phyloP scores from a whole-genome alignment of 2,797 vertebrate genomes.

The Myiotriccus ornatus region DNA sequence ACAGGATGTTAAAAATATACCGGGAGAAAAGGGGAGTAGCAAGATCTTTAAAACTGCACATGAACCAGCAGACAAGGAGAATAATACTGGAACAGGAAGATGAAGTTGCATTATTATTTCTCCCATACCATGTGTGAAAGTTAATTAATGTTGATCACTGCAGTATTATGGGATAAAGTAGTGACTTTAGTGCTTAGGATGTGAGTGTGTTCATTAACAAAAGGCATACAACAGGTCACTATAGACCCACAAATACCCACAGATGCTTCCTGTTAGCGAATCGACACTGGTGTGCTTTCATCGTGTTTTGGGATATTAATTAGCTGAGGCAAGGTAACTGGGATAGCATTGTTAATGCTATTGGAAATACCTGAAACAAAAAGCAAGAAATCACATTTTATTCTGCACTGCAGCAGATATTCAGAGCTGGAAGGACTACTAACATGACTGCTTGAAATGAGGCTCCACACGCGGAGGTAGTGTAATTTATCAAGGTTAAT shows the following conservation, averaged over 20 bases:
- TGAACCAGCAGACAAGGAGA: neutral
- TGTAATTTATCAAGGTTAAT: neutral
- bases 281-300: neutral
- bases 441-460: neutral
- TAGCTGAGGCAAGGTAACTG: neutral
- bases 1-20: neutral
- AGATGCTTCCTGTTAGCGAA: neutral
- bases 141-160: constrained; percentile 2
- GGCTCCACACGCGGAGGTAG: neutral
- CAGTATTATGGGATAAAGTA: neutral
- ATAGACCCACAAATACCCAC: neutral
- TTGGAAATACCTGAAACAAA: neutral
- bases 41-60: neutral
- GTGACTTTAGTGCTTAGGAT: neutral
- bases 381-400: neutral
- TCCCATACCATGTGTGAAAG: neutral
- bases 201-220: neutral
- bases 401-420: neutral
- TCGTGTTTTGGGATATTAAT: neutral
- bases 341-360: neutral
- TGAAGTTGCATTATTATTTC: neutral
- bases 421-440: neutral
- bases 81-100: neutral
- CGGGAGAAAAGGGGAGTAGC: neutral
- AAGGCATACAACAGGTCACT: neutral